Base-by-base conservation (phyloP, 2,888 invertebrate species). In the Schizotus pectinicornis region DNA sequence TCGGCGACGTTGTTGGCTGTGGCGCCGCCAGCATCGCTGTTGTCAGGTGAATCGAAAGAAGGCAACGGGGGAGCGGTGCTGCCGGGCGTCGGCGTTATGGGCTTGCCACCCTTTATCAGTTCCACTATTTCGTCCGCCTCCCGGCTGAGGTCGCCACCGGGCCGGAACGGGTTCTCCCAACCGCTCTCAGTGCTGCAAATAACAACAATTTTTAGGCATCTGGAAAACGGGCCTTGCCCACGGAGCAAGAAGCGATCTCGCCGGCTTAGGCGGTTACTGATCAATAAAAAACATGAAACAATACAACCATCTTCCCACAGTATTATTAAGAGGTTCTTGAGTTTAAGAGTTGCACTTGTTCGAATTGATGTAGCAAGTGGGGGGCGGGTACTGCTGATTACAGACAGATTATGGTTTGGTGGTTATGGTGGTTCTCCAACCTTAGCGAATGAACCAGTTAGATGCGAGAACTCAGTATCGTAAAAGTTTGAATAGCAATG, bases 111-210 rank as follows among this genome's bases (percentile, higher is more conserved):
- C 82, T 94, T 94, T 79, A 95, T 95, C 81, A 94, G 85, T 76
- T 95, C 94, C 63, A 97, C 95, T 72, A 97, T 95, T 82, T 95
- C 95, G 80, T 97, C 97, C 22, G 97, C 96, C 81, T 97, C 94
- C 72, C 91, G 87, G 75, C 94, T 94, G 74, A 98, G 83, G 81
- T 96, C 95, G 61, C 97, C 96, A 74, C 95, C 97, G 30, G 96
- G 96, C 77, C 95, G 89, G 85, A 98, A 98, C 56, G 97, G 97
- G 81, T 97, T 98, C 81, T 98, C 97, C 91, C 95, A 94, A 66
- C 95, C 95, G 77, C 94, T 95, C 79, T 96, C 96, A 80, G 92
- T 91, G 82, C 96, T 97, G 85, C 9, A 83, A 22, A 22, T 5
- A 22, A 83, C 67, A 54, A 66, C 55, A 67, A n/a, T 9, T n/a